Base-by-base conservation (phyloP, 2,888 invertebrate genomes). In the Papilio gigon region DNA sequence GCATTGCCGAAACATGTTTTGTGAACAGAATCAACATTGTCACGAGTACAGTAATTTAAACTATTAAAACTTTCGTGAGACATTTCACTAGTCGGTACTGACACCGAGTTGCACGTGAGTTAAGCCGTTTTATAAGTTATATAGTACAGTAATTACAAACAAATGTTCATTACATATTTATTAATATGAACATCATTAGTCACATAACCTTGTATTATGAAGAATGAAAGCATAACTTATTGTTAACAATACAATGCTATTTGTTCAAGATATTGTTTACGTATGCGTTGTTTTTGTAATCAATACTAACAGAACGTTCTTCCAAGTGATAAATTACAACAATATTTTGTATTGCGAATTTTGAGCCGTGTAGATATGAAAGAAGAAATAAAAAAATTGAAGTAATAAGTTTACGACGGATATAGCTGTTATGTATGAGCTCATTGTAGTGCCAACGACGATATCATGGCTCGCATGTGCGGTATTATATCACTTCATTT, bases 401-500 rank as follows among this genome's bases (percentile, higher is more conserved):
- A 40, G 0, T n/a, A n/a, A n/a, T 6, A 44, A 47, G 12, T 9
- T 4, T 12, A 47, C 12, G 4, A 47, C 3, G 4, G 9, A 47
- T 0, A 12, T 11, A 22, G 22, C 9, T 11, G 22, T 11, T 22
- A 47, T 47, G 20, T 22, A 11, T 47, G 22, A 47, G 22, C 11
- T 22, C 22, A 47, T 47, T 22, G 22, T 22, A 56, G 27, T 30
- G 30, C 30, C 17, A 9, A 3, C 30, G 53, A 1, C 30, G 53
- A 25, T 53, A 50, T 33, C 65, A 65, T 65, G 69, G 33, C 44
- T 17, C 61, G 61, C 56, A 44, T 65, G 69, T 69, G 65, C 65
- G 69, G 14, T 75, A 71, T 74, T 71, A 78, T 79, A 82, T 84
- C 80, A 76, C 79, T 79, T 76, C 74, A 77, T 80, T 82, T 82